Conservation (phyloP, 2,113 vertebrate species). For the Hemicordylus capensis region DNA sequence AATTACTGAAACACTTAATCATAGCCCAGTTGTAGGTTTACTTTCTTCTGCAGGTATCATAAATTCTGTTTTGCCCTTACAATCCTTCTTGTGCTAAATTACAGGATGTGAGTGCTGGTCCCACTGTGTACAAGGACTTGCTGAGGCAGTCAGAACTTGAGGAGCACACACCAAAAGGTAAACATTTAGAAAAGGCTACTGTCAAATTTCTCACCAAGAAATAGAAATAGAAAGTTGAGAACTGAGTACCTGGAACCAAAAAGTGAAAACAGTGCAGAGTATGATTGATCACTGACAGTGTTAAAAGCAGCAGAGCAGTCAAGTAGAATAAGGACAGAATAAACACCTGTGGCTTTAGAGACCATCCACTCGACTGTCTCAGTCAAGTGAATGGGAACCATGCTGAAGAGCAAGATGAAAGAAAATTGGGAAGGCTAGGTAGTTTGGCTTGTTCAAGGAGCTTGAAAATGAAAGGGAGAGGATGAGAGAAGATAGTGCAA, state of each 20-base stretch:
- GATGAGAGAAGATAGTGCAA: neutral
- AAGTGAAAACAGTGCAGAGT: neutral
- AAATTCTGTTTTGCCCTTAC: neutral
- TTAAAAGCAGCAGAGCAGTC: slow-evolving; percentile 1
- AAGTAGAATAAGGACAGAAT: neutral
- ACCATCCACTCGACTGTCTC: neutral
- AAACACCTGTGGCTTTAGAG: neutral
- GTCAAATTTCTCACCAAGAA: neutral
- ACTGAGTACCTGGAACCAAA: neutral
- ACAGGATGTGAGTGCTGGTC: slow-evolving; percentile 67
- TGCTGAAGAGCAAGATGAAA: neutral
- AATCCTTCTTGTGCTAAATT: slow-evolving; percentile 24
- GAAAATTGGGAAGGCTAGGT: neutral
- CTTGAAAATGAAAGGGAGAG: neutral
- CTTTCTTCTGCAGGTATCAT: neutral
- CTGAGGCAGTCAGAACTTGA: slow-evolving; percentile 66
- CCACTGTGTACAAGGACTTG: slow-evolving; percentile 66
- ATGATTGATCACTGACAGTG: neutral
- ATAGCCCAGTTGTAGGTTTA: neutral
- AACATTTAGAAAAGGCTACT: slow-evolving; percentile 35
- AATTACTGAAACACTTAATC: neutral
- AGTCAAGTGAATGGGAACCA: neutral
- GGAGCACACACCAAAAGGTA: slow-evolving; percentile 78
- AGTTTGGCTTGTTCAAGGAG: neutral
- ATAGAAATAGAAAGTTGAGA: neutral